Evolutionary conservation across 2,797 vertebrate species (phyloP), one percentile per base, ranked within the genome.

Genomic region (Gila robusta): DNA sequence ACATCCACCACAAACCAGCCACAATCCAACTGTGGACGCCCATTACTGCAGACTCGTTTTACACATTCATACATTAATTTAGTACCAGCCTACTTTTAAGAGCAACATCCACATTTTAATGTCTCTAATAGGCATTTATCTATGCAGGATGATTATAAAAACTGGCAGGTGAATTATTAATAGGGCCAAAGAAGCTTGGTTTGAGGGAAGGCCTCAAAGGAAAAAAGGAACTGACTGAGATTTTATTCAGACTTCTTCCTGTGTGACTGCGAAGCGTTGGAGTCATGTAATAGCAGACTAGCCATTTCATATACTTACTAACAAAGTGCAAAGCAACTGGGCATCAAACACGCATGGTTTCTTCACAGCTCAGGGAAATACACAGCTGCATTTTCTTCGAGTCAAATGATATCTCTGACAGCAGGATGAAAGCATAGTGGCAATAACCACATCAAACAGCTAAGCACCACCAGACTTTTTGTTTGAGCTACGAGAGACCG

Each of bases 151-250:
- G 66, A 64, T 83, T 72, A 66, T 64, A 82, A 47, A 82, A 83
- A 41, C 52, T 12, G 21, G 67, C 32, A 87, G 35, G 81, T 87
- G 67, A 79, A 83, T 87, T 83, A 87, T 87, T 83, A 79, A 83
- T 41, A 83, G 54, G 12, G 39, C 0, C 73, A 83, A 84, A 74
- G 9, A 47, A 39, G 9, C 10, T 12, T 64, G 3, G 44, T 84
- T 41, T 49, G 69, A 72, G 17, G 49, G n/a, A 82, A 84, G 26
- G 32, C 2, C 54, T 32, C 26, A 26, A 72, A 83, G 66, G 54
- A 52, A 83, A 52, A 62, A 62, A 79, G 32, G 35, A 79, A 72
- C 69, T 26, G 47, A 66, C 44, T 69, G 28, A 56, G 32, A 79
- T 71, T 87, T 64, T 62, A 79, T 73, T 32, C 17, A 14, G 23